Conservation (phyloP, 2,113 vertebrate genomes). For the Chloroceryle aenea region DNA sequence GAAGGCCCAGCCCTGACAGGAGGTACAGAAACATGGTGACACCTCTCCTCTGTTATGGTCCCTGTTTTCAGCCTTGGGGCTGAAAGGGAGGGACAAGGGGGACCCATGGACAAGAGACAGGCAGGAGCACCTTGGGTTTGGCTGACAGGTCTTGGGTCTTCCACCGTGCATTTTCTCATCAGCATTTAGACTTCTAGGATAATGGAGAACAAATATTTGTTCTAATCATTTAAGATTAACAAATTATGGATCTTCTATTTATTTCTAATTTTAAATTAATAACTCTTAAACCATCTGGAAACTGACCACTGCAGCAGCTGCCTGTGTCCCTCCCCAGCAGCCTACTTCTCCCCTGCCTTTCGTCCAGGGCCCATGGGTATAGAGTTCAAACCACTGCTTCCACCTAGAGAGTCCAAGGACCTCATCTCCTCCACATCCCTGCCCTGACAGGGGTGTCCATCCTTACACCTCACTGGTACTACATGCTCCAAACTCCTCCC, state of each 20-base stretch:
- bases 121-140: too few relatives aligned
- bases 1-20: not conserved
- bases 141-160: not conserved
- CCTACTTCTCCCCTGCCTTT: fast-evolving
- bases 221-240: not conserved
- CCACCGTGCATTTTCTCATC: not conserved
- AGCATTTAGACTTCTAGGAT: not conserved
- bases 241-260: not conserved
- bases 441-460: fast-evolving
- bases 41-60: not conserved
- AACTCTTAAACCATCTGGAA: not conserved
- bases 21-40: fast-evolving
- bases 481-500: not conserved
- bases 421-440: not conserved
- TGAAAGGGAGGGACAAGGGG: too few relatives aligned
- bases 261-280: not conserved
- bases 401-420: not conserved
- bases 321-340: not conserved
- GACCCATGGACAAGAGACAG: too few relatives aligned
- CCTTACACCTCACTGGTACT: not conserved
- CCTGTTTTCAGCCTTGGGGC: too few relatives aligned
- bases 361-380: fast-evolving
- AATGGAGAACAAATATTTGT: not conserved
- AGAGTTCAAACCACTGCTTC: too few relatives aligned
- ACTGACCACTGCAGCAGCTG: fast-evolving